A percentile compares a stretch with the other conserved stretches of the same genome.
Evolutionary conservation across 2,113 vertebrate genomes (phyloP).

Genomic region (Gallinago undulata): DNA sequence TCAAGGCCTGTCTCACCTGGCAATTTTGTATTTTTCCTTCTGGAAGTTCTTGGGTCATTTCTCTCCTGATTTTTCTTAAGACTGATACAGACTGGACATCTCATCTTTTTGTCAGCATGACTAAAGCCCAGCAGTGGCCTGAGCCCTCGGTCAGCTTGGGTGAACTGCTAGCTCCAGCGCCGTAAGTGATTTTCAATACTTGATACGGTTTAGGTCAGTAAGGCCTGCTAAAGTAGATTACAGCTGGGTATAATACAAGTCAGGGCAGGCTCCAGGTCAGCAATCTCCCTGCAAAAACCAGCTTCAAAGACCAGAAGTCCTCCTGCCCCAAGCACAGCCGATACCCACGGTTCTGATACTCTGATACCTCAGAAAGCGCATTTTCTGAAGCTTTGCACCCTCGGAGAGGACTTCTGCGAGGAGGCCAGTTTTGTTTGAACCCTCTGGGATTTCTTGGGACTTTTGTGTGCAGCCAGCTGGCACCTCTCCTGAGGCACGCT

Average conservation of each 20-base stretch:
- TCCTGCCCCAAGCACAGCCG: not conserved
- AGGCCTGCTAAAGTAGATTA: slow-evolving; percentile 54
- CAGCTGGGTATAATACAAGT: not conserved
- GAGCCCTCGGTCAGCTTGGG: not conserved
- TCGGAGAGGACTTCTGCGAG: not conserved
- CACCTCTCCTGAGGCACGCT: not conserved
- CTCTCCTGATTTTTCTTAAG: not conserved
- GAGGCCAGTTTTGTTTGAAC: not conserved
- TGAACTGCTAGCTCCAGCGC: not conserved
- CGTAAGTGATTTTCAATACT: not conserved
- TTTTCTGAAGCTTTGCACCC: not conserved
- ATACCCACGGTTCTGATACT: not conserved
- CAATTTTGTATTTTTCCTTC: not conserved
- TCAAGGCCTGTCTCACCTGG: not conserved
- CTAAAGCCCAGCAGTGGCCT: not conserved
- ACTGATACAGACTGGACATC: not conserved
- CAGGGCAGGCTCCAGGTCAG: slow-evolving; percentile 24
- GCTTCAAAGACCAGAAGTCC: not conserved
- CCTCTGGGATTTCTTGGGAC: not conserved
- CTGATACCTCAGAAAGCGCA: accelerated
- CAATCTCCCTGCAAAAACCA: not conserved
- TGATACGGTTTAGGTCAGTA: slow-evolving; percentile 7
- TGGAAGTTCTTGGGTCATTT: not conserved
- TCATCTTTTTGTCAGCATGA: not conserved
- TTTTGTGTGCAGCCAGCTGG: not conserved